Evolutionary conservation across 1,140 invertebrate species (phyloP).

Genomic region (Nilaparvata lugens): DNA sequence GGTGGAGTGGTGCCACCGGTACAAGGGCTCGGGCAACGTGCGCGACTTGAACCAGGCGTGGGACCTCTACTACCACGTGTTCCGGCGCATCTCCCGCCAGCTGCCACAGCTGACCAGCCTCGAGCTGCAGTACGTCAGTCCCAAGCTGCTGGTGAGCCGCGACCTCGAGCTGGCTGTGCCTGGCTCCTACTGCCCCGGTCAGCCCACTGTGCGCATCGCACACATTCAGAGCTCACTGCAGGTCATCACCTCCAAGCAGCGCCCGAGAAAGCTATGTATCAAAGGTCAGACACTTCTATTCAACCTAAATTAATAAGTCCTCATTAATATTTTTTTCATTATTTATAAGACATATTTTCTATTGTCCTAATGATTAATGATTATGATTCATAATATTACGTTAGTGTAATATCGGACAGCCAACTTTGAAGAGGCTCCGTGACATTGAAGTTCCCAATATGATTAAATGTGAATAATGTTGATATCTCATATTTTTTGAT

Average conservation of each 20-base stretch:
- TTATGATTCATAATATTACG: too few relatives aligned
- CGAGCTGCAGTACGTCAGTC: conserved; percentile 93
- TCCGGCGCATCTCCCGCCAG: conserved; percentile 88
- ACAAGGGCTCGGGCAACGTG: conserved; percentile 73
- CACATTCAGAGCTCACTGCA: conserved; percentile 73
- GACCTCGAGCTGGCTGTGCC: conserved; percentile 92
- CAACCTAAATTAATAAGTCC: too few relatives aligned
- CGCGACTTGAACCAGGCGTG: conserved; percentile 94
- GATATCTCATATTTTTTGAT: too few relatives aligned
- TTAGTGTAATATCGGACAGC: too few relatives aligned
- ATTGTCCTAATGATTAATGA: too few relatives aligned
- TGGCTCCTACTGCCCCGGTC: conserved; percentile 88
- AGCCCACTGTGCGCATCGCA: conserved; percentile 76
- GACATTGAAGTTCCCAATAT: too few relatives aligned
- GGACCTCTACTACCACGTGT: conserved; percentile 98
- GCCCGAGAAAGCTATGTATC: conserved; percentile 90
- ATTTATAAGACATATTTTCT: too few relatives aligned
- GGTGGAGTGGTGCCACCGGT: conserved; percentile 86
- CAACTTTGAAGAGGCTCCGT: too few relatives aligned
- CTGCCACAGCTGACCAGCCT: conserved; percentile 80
- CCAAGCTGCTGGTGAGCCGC: conserved; percentile 76
- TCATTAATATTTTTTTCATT: too few relatives aligned
- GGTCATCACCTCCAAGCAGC: conserved; percentile 97
- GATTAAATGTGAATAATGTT: too few relatives aligned
- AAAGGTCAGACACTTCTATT: conserved; percentile 54